Percentiles rank a stretch among this genome's conserved stretches.
phyloP scores from a whole-genome alignment of 2,113 vertebrate genomes.

The Tympanuchus pallidicinctus region DNA sequence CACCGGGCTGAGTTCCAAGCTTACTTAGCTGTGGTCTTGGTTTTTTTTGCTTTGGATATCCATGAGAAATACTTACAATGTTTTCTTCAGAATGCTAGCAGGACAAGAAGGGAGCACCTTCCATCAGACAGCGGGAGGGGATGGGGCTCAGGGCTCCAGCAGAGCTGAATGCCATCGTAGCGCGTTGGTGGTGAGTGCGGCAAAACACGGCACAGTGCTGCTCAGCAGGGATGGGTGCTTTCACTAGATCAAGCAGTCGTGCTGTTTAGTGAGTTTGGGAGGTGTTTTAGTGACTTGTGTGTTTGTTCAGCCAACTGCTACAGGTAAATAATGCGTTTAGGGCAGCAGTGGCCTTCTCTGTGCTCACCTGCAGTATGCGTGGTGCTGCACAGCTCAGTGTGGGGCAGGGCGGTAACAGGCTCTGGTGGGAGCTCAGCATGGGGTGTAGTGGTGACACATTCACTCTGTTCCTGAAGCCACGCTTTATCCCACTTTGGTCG shows the following conservation, averaged over 20 bases:
- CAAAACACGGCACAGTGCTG: neutral
- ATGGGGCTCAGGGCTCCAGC: neutral
- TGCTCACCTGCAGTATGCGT: too few relatives aligned
- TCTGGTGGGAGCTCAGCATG: too few relatives aligned
- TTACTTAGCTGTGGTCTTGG: neutral
- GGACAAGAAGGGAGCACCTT: neutral
- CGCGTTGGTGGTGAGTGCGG: neutral
- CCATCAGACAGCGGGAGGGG: neutral
- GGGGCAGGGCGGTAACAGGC: too few relatives aligned
- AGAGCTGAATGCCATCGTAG: accelerated
- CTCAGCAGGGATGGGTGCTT: too few relatives aligned
- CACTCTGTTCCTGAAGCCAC: conserved; percentile 55
- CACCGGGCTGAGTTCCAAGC: neutral
- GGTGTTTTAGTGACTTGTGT: too few relatives aligned
- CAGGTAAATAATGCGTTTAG: too few relatives aligned
- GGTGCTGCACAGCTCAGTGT: too few relatives aligned
- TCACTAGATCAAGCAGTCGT: too few relatives aligned
- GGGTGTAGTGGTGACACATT: neutral
- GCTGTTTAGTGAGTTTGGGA: too few relatives aligned
- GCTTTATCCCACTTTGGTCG: conserved; percentile 38
- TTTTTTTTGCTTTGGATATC: neutral
- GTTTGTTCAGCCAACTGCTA: too few relatives aligned
- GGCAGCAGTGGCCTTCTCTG: too few relatives aligned
- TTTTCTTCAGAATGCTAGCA: neutral
- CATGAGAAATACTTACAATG: neutral